Evolutionary conservation across 2,888 invertebrate genomes (phyloP).

Genomic region (Periphyllus acericola): DNA sequence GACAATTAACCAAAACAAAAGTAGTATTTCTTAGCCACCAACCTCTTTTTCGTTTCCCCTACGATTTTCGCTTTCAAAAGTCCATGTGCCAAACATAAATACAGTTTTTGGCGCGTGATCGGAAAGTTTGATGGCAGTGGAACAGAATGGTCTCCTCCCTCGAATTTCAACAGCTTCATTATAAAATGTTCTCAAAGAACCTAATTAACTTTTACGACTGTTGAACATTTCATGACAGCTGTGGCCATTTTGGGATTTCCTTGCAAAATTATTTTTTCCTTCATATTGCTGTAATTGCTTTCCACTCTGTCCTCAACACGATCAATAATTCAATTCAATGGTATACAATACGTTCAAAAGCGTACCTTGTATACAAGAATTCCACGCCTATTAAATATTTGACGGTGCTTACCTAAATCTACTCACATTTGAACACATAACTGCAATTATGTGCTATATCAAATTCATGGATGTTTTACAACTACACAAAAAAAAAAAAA

Average conservation of each 20-base stretch:
- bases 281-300: conserved; percentile 44
- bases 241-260: conserved; percentile 60
- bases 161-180: conserved; percentile 62
- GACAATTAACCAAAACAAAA: conserved; percentile 59
- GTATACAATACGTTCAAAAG: conserved; percentile 14
- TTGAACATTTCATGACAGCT: conserved; percentile 60
- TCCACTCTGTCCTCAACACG: neutral
- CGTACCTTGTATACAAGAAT: neutral
- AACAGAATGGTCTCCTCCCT: conserved; percentile 59
- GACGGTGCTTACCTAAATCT: neutral
- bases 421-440: too few relatives aligned
- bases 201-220: conserved; percentile 62
- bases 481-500: too few relatives aligned
- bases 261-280: conserved; percentile 49
- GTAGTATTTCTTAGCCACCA: conserved; percentile 47
- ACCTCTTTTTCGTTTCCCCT: conserved; percentile 35
- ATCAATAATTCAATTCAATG: conserved; percentile 21
- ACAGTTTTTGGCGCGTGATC: conserved; percentile 62
- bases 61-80: conserved; percentile 35
- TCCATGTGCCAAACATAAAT: conserved; percentile 59
- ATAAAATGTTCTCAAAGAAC: conserved; percentile 61
- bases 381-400: neutral
- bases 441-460: too few relatives aligned
- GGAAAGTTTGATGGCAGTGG: conserved; percentile 59
- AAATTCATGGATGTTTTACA: too few relatives aligned